phyloP scores from a whole-genome alignment of 2,797 vertebrate genomes.

The Bradypus variegatus region DNA sequence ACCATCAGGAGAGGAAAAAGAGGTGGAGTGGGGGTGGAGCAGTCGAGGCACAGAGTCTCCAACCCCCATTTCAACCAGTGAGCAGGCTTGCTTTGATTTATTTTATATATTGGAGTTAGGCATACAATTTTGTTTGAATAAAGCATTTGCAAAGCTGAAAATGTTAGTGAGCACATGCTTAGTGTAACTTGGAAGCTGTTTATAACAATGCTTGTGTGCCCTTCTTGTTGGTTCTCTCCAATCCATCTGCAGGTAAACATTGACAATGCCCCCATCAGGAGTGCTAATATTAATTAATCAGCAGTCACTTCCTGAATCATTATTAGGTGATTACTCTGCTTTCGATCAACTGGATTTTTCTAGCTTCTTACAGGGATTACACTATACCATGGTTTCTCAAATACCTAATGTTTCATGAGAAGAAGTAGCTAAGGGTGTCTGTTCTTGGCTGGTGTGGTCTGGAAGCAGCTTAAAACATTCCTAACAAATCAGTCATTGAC shows the following conservation, averaged over 20 bases:
- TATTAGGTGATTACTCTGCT: background rate
- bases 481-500: background rate
- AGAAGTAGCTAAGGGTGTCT: background rate
- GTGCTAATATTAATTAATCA: background rate
- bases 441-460: background rate
- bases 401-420: background rate
- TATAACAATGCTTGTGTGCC: background rate
- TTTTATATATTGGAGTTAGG: background rate
- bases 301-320: background rate
- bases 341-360: background rate
- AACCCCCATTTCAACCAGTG: background rate
- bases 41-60: background rate
- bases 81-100: background rate
- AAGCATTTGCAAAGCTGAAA: background rate
- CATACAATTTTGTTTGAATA: background rate
- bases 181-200: background rate
- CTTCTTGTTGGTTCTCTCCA: background rate
- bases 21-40: background rate
- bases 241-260: background rate
- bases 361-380: background rate
- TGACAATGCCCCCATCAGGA: background rate
- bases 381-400: background rate
- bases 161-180: background rate
- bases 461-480: background rate
- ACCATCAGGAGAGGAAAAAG: background rate